These are phyloP conservation scores for Geodia barretti DNA, from an alignment of 37 sponge, comb jelly and placozoan species.

Conservation along the genomic window DNA sequence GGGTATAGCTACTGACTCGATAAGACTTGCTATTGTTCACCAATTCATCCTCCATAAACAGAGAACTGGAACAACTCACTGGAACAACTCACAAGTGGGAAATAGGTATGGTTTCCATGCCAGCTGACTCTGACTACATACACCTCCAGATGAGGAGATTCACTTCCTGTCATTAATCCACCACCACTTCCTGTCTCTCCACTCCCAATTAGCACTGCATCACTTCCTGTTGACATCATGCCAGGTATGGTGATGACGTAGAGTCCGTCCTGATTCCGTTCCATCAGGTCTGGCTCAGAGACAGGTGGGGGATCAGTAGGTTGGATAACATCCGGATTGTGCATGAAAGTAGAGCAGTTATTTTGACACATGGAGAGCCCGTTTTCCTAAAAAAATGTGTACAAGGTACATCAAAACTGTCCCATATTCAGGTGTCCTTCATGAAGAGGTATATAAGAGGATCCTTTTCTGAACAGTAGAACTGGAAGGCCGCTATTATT, in stretches of 20 bases:
- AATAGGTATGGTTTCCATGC: not conserved
- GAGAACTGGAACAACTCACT: too few species aligned
- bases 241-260: not conserved
- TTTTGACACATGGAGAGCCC: not conserved
- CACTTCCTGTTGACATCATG: not conserved
- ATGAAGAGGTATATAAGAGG: too few species aligned
- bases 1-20: too few species aligned
- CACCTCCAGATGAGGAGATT: too few species aligned
- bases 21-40: too few species aligned
- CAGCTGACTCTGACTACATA: not conserved
- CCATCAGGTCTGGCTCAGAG: not conserved
- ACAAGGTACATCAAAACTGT: too few species aligned
- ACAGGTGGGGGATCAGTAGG: not conserved
- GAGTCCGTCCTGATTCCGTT: not conserved
- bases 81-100: not conserved
- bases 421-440: too few species aligned
- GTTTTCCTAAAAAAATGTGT: not conserved
- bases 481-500: too few species aligned
- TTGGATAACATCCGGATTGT: too few species aligned
- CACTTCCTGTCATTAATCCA: not conserved
- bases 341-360: not conserved
- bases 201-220: too few species aligned
- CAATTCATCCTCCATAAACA: too few species aligned
- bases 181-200: not conserved
- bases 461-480: too few species aligned